Evolutionary conservation across 2,113 vertebrate species (phyloP), one percentile per base, ranked within the genome.

Genomic region (Brachirus orientalis): DNA sequence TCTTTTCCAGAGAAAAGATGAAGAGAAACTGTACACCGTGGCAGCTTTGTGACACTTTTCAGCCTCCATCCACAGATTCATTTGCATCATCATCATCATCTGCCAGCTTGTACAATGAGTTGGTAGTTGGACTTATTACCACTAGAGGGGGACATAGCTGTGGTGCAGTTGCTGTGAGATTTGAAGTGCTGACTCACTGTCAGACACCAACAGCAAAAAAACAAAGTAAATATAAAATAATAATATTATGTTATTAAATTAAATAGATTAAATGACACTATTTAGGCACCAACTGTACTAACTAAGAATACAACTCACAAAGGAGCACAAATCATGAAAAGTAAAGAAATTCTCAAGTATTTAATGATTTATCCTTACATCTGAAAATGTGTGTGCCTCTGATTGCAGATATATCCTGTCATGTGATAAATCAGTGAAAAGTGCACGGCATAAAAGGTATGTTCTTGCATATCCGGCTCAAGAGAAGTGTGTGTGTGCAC

Each of bases 161-260:
- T 47, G 52, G 43, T 48, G 48, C 18, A 14, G 17, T 11, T 28
- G 19, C 36, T 57, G 37, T 18, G 8, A 28, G 18, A 10, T 54
- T 16, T 19, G 46, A 80, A 80, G 35, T 81, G 84, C 84, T 83
- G 84, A 86, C 74, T 86, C 84, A 86, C 74, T 63, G 69, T 74
- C 59, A 65, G 38, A 69, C n/a, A n/a, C 62, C 51, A 71, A 65
- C 66, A 74, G 69, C 4, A 61, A 50, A 60, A 28, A 28, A 28
- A 28, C 3, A 28, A 28, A 45, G 7, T 2, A 17, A 16, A 16
- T 8, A 45, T 17, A 17, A 28, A 28, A 28, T 28, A 28, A 4
- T 28, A 6, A 28, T 4, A 28, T 28, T 6, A 1, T 28, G n/a
- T n/a, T n/a, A n/a, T n/a, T n/a, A n/a, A n/a, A n/a, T n/a, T n/a